phyloP scores from a whole-genome alignment of 1,140 invertebrate species.

The Neodiprion virginianus region DNA sequence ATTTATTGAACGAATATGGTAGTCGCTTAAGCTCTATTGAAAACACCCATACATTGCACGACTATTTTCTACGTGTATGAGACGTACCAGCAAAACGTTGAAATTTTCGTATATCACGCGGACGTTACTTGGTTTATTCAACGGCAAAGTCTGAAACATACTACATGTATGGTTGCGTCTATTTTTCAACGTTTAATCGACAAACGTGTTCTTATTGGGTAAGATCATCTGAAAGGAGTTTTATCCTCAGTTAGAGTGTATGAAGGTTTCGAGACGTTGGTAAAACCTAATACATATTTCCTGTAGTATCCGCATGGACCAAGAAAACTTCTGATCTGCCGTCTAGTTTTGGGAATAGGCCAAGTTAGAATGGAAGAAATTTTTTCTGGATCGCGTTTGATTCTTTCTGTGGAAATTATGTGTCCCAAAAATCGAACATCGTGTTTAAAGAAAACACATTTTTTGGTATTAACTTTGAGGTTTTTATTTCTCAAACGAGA shows the following conservation, averaged over 20 bases:
- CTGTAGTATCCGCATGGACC: constrained; percentile 11
- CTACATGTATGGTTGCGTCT: too few relatives aligned
- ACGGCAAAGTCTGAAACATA: too few relatives aligned
- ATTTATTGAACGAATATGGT: too few relatives aligned
- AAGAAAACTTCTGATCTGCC: not conserved
- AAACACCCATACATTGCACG: too few relatives aligned
- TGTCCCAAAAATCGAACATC: constrained; percentile 9
- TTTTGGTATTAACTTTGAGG: constrained; percentile 3
- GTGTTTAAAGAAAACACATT: not conserved
- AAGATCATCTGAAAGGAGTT: not conserved
- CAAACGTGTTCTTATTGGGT: too few relatives aligned
- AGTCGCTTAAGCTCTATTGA: too few relatives aligned
- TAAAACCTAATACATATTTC: constrained; percentile 3
- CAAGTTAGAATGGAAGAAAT: not conserved
- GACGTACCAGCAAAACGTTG: too few relatives aligned
- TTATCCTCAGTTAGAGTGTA: constrained; percentile 6
- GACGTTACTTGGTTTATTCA: too few relatives aligned
- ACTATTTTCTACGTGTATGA: too few relatives aligned
- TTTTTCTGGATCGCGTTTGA: not conserved
- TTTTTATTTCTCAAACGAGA: too few relatives aligned
- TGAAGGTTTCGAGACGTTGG: constrained; percentile 9
- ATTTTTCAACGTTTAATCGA: too few relatives aligned
- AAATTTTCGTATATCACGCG: too few relatives aligned
- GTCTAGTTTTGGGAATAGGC: not conserved
- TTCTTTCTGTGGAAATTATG: not conserved